Base-by-base conservation (phyloP, 2,113 vertebrate genomes). In the Podarcis muralis region DNA sequence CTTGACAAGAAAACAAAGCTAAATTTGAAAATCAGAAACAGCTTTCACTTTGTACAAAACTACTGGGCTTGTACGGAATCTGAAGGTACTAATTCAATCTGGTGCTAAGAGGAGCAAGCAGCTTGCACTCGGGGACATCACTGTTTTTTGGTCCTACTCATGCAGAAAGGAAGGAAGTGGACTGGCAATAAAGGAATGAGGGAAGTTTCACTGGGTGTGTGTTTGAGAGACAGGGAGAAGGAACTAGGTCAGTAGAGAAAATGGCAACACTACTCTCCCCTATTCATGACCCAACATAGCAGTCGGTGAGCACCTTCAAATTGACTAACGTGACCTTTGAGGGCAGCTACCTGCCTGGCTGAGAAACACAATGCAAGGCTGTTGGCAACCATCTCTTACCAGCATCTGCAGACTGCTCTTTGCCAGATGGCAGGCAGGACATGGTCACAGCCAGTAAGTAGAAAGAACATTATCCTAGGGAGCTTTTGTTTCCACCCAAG, bases 341-440 rank as follows among this genome's bases (percentile, higher is more conserved):
- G 37, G 84, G 81, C 59, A 81, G 71, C 78, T 68, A 66, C 71
- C 0, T 80, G 27, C 43, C n/a, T 82, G 59, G 78, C 80, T 76
- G 43, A 83, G 71, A 69, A 87, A 74, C 20, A 69, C 74, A 86
- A 89, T 62, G 91, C 89, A 43, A 12, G 86, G 84, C 81, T 23
- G 8, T 83, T 5, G 43, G 74, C 74, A 71, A 7, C 85, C 81
- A 57, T 35, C 66, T 72, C 74, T 78, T 25, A 25, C 1, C 22
- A 1, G 0, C 18, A 5, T 59, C 65, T 8, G 85, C 53, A 88
- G 68, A 2, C 1, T 62, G 86, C 90, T 27, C 40, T 83, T 0
- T 18, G 22, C 85, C 95, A 96, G 95, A 93, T 96, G 95, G 95
- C 91, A 95, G 82, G 91, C 93, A 91, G 95, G 94, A 65, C 80